A percentile compares a stretch with the other conserved stretches of the same genome.
Conservation (phyloP, 2,888 invertebrate genomes). For the Tineola bisselliella region DNA sequence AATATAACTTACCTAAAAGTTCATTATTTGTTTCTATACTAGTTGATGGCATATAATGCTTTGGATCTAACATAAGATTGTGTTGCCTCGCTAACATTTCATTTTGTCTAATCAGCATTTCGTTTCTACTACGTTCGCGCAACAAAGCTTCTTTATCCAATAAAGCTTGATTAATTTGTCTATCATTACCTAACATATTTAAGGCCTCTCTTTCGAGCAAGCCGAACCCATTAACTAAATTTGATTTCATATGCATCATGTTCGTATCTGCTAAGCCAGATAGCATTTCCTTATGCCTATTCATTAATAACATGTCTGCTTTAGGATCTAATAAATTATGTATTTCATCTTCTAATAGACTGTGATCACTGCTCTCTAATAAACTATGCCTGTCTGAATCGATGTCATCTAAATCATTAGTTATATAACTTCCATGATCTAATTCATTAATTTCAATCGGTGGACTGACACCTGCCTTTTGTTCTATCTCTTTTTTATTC, state of each 20-base stretch:
- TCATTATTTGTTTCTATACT: conserved; percentile 61
- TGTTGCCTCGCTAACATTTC: conserved; percentile 51
- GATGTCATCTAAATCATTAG: conserved; percentile 53
- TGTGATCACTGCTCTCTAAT: conserved; percentile 58
- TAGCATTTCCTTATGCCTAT: conserved; percentile 53
- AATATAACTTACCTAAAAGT: conserved; percentile 49
- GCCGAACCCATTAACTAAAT: conserved; percentile 48
- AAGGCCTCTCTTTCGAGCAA: conserved; percentile 43
- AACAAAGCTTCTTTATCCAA: conserved; percentile 46
- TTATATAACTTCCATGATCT: conserved; percentile 35
- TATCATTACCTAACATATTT: conserved; percentile 45
- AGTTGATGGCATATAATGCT: conserved; percentile 49
- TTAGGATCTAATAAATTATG: conserved; percentile 50
- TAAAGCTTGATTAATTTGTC: conserved; percentile 45
- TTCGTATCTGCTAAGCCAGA: conserved; percentile 49
- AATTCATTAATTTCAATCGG: conserved; percentile 16
- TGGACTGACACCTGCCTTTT: conserved; percentile 21
- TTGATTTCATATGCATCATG: conserved; percentile 38
- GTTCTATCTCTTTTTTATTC: conserved; percentile 24
- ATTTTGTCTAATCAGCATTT: conserved; percentile 51
- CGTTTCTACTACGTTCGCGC: conserved; percentile 45
- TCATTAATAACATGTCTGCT: conserved; percentile 47
- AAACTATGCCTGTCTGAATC: conserved; percentile 62
- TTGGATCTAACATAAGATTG: conserved; percentile 42
- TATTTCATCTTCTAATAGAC: conserved; percentile 49